phyloP scores from a whole-genome alignment of 1,140 invertebrate species.

The Pararge aegeria region DNA sequence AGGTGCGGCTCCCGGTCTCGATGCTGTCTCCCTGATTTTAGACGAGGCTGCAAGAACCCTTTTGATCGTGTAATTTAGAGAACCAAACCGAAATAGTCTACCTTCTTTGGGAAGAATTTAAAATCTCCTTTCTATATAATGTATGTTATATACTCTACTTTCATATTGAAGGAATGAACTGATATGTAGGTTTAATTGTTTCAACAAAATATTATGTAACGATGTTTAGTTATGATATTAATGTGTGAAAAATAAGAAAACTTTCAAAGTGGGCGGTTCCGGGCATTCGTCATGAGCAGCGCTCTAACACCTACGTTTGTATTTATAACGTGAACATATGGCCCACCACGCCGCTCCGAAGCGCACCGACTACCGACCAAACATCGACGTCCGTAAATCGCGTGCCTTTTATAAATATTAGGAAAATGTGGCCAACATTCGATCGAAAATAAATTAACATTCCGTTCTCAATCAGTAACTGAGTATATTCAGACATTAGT shows the following conservation, averaged over 20 bases:
- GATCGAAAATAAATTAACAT: slow-evolving; percentile 16
- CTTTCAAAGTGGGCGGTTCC: slow-evolving; percentile 54
- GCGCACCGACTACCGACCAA: slow-evolving; percentile 19
- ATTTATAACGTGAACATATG: slow-evolving; percentile 70
- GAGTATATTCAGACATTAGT: neutral
- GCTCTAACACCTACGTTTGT: slow-evolving; percentile 48
- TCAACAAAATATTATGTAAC: too few relatives aligned
- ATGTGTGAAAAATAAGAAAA: slow-evolving; percentile 25
- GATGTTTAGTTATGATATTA: too few relatives aligned
- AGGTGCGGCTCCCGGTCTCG: too few relatives aligned
- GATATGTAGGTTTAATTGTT: too few relatives aligned
- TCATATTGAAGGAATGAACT: too few relatives aligned
- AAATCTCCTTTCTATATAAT: too few relatives aligned
- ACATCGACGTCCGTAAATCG: slow-evolving; percentile 31
- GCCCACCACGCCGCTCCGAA: slow-evolving; percentile 31
- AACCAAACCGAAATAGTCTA: too few relatives aligned
- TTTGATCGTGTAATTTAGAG: too few relatives aligned
- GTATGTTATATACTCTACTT: too few relatives aligned
- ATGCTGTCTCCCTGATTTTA: too few relatives aligned
- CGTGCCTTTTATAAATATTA: slow-evolving; percentile 18
- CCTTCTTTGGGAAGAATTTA: too few relatives aligned
- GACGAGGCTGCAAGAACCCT: too few relatives aligned
- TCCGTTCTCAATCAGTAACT: slow-evolving; percentile 11
- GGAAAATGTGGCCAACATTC: slow-evolving; percentile 20
- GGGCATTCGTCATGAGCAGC: slow-evolving; percentile 53